Evolutionary conservation across 2,888 invertebrate genomes (phyloP), one percentile per base, ranked within the genome.

Genomic region (Agonopterix arenella): DNA sequence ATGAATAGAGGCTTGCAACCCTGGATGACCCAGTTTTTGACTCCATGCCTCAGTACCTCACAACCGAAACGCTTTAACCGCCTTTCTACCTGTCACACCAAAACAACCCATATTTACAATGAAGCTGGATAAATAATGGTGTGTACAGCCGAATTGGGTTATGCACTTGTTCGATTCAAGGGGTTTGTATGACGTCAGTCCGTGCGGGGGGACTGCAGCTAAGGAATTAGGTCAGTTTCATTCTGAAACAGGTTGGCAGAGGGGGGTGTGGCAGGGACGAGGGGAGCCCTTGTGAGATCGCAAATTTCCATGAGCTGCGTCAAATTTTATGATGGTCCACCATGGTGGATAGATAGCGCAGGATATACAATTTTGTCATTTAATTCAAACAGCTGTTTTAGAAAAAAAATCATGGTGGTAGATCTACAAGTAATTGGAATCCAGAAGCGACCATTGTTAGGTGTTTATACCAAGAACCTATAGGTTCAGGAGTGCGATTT

Each of bases 21-120:
- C 90, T 89, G 89, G 84, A 84, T 90, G 92, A 91, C 92, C 92
- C 84, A 92, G 83, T 91, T 93, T 91, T 85, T 83, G 90, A 90
- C 89, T 80, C 75, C 60, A 76, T 77, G 61, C 64, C 65, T 51
- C 54, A 46, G 10, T 10, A 38, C 8, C 44, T 10, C 57, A 59
- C 42, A 54, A 57, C 53, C 53, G 47, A 55, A 78, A 68, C 57
- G 73, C 40, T 64, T 47, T 59, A 84, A 71, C 54, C 48, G 49
- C 56, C 64, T 41, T 3, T 18, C 1, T 4, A 40, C 11, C 46
- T 49, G 55, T 51, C 50, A 57, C 5, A 43, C 56, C 36, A 73
- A 45, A 48, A 5, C 16, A 4, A 3, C 28, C 7, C 16, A 10
- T 46, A 46, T 13, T n/a, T 8, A 11, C 11, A 36, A n/a, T 36